phyloP scores from a whole-genome alignment of 2,888 invertebrate species.

The Pilophorus perplexus region DNA sequence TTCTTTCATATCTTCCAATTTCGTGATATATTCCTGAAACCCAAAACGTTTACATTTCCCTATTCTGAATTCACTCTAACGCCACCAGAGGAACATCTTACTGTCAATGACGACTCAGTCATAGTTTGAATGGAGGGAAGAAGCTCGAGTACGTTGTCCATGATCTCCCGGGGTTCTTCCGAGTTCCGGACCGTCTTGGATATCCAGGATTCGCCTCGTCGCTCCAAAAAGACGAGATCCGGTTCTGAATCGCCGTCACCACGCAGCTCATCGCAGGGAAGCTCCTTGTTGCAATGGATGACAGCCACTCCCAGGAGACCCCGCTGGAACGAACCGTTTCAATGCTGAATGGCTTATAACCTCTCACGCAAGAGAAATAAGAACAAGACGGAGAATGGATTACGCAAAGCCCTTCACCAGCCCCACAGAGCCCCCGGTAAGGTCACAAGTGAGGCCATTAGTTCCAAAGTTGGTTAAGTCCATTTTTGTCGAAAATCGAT shows the following conservation, averaged over 20 bases:
- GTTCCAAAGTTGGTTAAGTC: too few relatives aligned
- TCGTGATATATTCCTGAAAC: slow-evolving; percentile 51
- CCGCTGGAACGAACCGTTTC: slow-evolving; percentile 47
- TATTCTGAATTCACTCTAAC: background rate
- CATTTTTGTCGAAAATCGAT: too few relatives aligned
- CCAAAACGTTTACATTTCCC: background rate
- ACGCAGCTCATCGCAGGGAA: slow-evolving; percentile 41
- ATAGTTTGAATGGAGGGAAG: slow-evolving; percentile 59
- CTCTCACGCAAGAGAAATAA: too few relatives aligned
- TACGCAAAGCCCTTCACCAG: too few relatives aligned
- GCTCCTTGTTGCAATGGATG: slow-evolving; percentile 54
- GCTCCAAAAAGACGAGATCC: slow-evolving; percentile 45
- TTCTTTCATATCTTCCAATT: slow-evolving; percentile 51
- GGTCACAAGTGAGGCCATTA: too few relatives aligned
- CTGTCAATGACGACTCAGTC: slow-evolving; percentile 51
- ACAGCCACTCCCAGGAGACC: slow-evolving; percentile 56
- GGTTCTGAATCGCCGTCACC: slow-evolving; percentile 1
- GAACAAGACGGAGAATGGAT: too few relatives aligned
- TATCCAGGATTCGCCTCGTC: slow-evolving; percentile 21
- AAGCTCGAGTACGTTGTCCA: slow-evolving; percentile 59
- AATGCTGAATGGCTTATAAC: too few relatives aligned
- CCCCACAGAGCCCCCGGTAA: too few relatives aligned
- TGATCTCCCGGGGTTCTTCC: slow-evolving; percentile 58
- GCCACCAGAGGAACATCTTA: background rate
- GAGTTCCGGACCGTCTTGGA: slow-evolving; percentile 33